phyloP scores from a whole-genome alignment of 2,797 vertebrate genomes.

The Scolopax bukidnonensis region DNA sequence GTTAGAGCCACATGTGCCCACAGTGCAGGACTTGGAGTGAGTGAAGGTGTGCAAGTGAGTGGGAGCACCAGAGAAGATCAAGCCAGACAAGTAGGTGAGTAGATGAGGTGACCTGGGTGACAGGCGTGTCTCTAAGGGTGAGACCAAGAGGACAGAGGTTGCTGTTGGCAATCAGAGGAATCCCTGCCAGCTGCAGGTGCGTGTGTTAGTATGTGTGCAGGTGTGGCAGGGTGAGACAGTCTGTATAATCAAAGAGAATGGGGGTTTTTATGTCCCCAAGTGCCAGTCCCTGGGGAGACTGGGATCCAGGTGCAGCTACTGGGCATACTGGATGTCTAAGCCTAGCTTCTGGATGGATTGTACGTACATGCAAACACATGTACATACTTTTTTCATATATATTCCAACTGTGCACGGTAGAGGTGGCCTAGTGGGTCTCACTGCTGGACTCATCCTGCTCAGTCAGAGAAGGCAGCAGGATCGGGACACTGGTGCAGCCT shows the following conservation, averaged over 20 bases:
- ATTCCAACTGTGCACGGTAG: neutral
- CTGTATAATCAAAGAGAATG: neutral
- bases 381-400: neutral
- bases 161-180: neutral
- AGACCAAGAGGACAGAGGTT: accelerated
- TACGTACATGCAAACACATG: neutral
- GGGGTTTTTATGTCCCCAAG: accelerated
- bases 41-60: neutral
- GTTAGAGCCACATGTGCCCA: accelerated
- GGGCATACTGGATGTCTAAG: neutral
- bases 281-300: neutral
- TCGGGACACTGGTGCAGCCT: neutral
- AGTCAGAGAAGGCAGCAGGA: neutral
- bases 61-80: neutral
- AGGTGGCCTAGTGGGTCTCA: neutral
- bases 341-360: neutral
- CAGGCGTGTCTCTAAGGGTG: neutral
- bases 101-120: neutral
- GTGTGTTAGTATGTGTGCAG: accelerated
- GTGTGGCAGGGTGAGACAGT: neutral
- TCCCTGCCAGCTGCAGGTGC: accelerated
- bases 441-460: neutral
- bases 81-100: neutral
- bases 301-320: neutral
- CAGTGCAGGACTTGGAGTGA: neutral